Evolutionary conservation across 2,113 vertebrate genomes (phyloP).

Genomic region (Coptodon rendalli): DNA sequence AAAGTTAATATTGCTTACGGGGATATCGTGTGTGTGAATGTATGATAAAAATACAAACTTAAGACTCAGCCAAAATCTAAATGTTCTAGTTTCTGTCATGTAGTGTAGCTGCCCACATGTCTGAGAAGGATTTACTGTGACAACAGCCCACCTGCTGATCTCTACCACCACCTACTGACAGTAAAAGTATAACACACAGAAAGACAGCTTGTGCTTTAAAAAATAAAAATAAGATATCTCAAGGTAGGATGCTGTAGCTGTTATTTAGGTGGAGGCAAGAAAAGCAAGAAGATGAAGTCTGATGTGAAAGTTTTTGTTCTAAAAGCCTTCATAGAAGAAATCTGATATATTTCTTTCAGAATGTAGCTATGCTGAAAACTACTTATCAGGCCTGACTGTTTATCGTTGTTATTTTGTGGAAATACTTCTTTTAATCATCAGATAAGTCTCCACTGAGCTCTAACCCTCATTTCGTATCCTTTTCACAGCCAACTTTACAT

Average conservation of each 20-base stretch:
- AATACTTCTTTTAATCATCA: not conserved
- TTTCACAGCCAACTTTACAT: not conserved
- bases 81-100: not conserved
- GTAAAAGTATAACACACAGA: not conserved
- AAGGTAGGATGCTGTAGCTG: not conserved
- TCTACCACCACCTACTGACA: constrained; percentile 37
- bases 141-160: not conserved
- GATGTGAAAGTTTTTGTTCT: not conserved
- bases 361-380: not conserved
- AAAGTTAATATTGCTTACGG: not conserved
- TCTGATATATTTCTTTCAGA: not conserved
- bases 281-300: not conserved
- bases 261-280: not conserved
- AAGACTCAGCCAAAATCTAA: not conserved
- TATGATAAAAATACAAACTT: not conserved
- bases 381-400: not conserved
- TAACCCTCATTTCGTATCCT: not conserved
- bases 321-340: not conserved
- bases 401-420: not conserved
- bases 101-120: not conserved
- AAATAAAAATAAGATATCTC: not conserved
- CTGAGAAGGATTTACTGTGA: not conserved
- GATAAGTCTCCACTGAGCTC: not conserved
- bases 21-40: not conserved
- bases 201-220: not conserved